phyloP scores from a whole-genome alignment of 2,113 vertebrate genomes.

The Chionodraco myersi region DNA sequence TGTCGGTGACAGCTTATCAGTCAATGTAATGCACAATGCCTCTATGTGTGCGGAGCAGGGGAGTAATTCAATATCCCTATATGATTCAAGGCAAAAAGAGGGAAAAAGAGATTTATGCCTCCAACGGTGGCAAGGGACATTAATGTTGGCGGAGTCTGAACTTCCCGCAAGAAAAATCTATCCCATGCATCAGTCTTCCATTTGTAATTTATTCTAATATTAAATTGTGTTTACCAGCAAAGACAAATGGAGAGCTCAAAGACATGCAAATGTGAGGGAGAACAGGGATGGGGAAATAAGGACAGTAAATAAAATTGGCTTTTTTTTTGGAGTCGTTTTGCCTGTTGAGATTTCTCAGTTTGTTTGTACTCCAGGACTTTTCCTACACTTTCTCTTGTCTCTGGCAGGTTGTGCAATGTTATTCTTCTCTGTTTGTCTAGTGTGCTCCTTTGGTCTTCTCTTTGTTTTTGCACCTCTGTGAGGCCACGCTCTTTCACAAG shows the following conservation, averaged over 20 bases:
- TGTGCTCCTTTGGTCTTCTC: constrained; percentile 46
- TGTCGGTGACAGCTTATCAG: constrained; percentile 87
- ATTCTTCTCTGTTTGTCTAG: constrained; percentile 54
- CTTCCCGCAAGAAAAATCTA: constrained; percentile 79
- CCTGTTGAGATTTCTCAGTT: not conserved
- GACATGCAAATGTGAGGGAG: constrained; percentile 68
- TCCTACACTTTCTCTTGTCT: constrained; percentile 29
- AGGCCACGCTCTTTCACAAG: constrained; percentile 68
- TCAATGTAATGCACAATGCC: constrained; percentile 88
- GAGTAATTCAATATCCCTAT: constrained; percentile 90
- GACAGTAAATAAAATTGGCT: constrained; percentile 67
- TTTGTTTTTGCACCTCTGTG: constrained; percentile 68
- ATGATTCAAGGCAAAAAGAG: constrained; percentile 86
- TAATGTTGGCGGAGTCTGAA: constrained; percentile 75
- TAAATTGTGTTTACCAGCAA: constrained; percentile 79
- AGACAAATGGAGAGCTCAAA: constrained; percentile 71
- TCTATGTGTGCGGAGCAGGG: constrained; percentile 80
- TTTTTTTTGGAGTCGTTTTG: constrained; percentile 15
- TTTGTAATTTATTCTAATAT: constrained; percentile 82
- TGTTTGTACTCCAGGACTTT: constrained; percentile 8
- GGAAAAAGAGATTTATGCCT: constrained; percentile 85
- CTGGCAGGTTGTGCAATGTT: constrained; percentile 40
- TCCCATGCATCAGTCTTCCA: constrained; percentile 69
- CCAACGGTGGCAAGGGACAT: constrained; percentile 77
- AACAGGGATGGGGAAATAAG: constrained; percentile 52